Conservation (phyloP, 2,888 invertebrate species). For the Calameuta pallipes region DNA sequence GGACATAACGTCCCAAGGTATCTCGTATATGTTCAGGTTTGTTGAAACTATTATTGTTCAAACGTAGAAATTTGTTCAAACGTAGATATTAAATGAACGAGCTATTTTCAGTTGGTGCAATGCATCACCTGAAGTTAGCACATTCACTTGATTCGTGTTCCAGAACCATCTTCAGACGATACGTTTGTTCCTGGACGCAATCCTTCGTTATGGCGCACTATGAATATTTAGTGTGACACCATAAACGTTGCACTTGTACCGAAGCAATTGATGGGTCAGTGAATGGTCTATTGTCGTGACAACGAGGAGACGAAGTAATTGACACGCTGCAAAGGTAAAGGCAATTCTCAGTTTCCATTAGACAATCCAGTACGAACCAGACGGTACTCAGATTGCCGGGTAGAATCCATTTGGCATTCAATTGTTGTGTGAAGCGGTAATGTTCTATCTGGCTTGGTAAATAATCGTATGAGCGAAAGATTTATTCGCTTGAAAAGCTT, state of each 20-base stretch:
- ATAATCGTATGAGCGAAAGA: not conserved
- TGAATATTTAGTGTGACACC: not conserved
- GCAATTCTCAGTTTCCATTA: constrained; percentile 17
- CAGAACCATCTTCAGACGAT: not conserved
- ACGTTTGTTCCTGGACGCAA: not conserved
- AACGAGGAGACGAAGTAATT: constrained; percentile 9
- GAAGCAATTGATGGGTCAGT: not conserved
- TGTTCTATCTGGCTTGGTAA: not conserved
- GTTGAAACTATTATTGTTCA: not conserved
- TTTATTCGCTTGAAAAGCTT: not conserved
- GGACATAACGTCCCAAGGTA: not conserved
- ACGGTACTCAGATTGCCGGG: constrained; percentile 2
- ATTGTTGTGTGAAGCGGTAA: constrained; percentile 16
- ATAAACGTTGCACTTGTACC: not conserved
- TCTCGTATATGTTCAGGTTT: not conserved
- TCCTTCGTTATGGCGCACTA: not conserved
- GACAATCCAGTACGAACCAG: not conserved
- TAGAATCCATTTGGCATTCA: constrained; percentile 13
- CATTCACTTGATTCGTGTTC: not conserved
- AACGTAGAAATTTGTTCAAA: too few species aligned
- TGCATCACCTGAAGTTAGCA: too few species aligned
- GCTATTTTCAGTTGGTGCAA: too few species aligned
- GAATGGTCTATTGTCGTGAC: not conserved
- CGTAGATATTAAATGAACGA: too few species aligned
- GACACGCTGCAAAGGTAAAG: constrained; percentile 15